phyloP scores from a whole-genome alignment of 1,140 invertebrate genomes.

The Pseudomyrmex sp. region DNA sequence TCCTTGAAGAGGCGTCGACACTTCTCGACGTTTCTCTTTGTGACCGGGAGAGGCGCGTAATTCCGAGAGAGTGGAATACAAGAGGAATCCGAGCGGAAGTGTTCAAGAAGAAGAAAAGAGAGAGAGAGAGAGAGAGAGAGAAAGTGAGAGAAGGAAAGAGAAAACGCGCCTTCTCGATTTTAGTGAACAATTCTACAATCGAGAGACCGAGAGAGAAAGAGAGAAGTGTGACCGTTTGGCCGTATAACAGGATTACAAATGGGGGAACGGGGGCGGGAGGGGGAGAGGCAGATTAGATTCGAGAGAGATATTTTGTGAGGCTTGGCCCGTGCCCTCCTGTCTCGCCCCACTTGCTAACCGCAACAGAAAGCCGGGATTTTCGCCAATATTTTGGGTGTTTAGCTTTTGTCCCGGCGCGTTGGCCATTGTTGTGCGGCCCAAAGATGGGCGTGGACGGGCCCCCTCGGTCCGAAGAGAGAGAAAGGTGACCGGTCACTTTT shows the following conservation, averaged over 20 bases:
- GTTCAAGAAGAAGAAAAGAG: constrained; percentile 27
- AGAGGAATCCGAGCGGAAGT: constrained; percentile 58
- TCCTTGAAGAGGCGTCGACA: constrained; percentile 46
- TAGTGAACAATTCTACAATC: constrained; percentile 47
- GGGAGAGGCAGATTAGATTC: constrained; percentile 75
- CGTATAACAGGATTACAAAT: constrained; percentile 79
- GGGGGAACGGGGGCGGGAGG: background rate
- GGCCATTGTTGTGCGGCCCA: constrained; percentile 65
- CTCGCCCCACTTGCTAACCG: constrained; percentile 12
- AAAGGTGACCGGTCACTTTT: constrained; percentile 63
- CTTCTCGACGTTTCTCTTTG: constrained; percentile 55
- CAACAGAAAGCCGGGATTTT: constrained; percentile 66
- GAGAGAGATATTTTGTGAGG: constrained; percentile 72
- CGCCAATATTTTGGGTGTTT: constrained; percentile 73
- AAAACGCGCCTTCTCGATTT: constrained; percentile 76
- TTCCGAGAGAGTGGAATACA: constrained; percentile 22
- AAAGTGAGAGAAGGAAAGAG: background rate
- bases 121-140: background rate
- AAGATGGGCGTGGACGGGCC: constrained; percentile 65
- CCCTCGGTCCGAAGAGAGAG: background rate
- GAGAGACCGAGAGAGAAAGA: background rate
- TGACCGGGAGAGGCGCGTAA: constrained; percentile 30
- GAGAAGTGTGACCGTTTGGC: constrained; percentile 81
- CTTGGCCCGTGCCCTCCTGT: background rate
- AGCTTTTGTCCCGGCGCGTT: constrained; percentile 67